These are phyloP conservation scores for Macquaria australasica DNA, from an alignment of 2,113 vertebrate species.

Conservation along the genomic window DNA sequence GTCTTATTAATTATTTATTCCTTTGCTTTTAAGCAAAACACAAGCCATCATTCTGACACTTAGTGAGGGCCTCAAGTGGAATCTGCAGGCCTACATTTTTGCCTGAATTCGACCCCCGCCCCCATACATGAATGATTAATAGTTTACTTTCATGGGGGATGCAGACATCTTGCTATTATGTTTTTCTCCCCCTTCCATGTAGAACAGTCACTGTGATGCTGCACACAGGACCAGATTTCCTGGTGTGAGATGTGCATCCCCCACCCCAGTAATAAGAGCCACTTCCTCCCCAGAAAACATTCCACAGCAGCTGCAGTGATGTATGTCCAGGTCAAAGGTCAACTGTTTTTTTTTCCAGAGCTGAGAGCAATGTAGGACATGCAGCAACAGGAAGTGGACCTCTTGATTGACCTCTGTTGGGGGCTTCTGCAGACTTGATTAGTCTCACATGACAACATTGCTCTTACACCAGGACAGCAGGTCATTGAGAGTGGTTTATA, in stretches of 20 bases:
- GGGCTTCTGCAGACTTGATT: slow-evolving; percentile 34
- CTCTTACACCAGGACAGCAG: not conserved
- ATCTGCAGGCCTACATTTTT: slow-evolving; percentile 38
- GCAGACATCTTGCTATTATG: slow-evolving; percentile 55
- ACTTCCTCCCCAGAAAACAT: slow-evolving; percentile 74
- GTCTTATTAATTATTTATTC: slow-evolving; percentile 79
- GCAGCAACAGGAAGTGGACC: slow-evolving; percentile 60
- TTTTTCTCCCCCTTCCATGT: slow-evolving; percentile 37
- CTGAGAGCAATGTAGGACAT: slow-evolving; percentile 46
- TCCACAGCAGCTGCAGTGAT: slow-evolving; percentile 77
- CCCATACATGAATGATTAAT: slow-evolving; percentile 72
- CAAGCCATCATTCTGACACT: slow-evolving; percentile 43
- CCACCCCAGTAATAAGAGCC: slow-evolving; percentile 61
- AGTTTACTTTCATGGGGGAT: slow-evolving; percentile 57
- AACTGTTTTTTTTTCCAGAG: slow-evolving; percentile 72
- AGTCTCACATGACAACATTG: slow-evolving; percentile 47
- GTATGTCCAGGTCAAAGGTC: slow-evolving; percentile 77
- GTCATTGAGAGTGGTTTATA: slow-evolving; percentile 1
- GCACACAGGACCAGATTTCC: slow-evolving; percentile 67
- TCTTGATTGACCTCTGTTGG: slow-evolving; percentile 41
- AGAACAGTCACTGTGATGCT: slow-evolving; percentile 33
- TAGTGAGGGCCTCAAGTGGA: slow-evolving; percentile 36
- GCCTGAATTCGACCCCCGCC: slow-evolving; percentile 31
- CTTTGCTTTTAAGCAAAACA: slow-evolving; percentile 74
- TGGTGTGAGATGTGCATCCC: slow-evolving; percentile 45